Evolutionary conservation across 2,888 invertebrate genomes (phyloP).

Genomic region (Daptonema setosum): DNA sequence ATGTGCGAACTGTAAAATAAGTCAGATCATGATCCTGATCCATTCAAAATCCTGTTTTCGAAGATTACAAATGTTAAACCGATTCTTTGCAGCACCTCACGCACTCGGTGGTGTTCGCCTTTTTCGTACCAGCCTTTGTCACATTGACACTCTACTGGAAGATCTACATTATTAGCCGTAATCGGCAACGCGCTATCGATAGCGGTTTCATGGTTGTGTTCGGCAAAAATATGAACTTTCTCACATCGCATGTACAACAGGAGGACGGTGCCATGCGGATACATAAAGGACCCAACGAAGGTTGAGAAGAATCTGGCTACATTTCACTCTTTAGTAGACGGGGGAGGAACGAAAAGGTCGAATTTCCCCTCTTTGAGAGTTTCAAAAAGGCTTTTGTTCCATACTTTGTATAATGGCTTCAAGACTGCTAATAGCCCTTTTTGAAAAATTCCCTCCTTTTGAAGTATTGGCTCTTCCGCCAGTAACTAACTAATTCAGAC

Average conservation of each 20-base stretch:
- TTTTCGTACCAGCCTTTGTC: constrained; percentile 26
- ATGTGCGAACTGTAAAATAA: not conserved
- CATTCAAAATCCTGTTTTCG: too few species aligned
- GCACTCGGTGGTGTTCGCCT: constrained; percentile 26
- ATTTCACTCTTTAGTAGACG: too few species aligned
- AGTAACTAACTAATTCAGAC: too few species aligned
- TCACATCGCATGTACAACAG: constrained; percentile 23
- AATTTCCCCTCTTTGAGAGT: too few species aligned
- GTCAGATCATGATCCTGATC: not conserved
- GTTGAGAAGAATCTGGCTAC: too few species aligned
- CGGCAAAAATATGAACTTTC: constrained; percentile 26
- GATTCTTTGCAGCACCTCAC: constrained; percentile 23
- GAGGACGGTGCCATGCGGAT: not conserved
- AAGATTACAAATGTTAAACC: too few species aligned
- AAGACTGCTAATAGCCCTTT: too few species aligned
- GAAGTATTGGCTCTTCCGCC: too few species aligned
- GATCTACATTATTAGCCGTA: constrained; percentile 21
- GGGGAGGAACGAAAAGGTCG: too few species aligned
- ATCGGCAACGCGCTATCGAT: constrained; percentile 22
- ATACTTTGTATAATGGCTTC: too few species aligned
- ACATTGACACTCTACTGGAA: constrained; percentile 26
- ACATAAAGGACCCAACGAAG: not conserved
- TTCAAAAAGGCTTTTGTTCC: too few species aligned
- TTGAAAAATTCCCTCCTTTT: too few species aligned
- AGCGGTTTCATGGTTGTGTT: constrained; percentile 25